Evolutionary conservation across 2,888 invertebrate genomes (phyloP), one percentile per base, ranked within the genome.

Genomic region (Acleris holmiana): DNA sequence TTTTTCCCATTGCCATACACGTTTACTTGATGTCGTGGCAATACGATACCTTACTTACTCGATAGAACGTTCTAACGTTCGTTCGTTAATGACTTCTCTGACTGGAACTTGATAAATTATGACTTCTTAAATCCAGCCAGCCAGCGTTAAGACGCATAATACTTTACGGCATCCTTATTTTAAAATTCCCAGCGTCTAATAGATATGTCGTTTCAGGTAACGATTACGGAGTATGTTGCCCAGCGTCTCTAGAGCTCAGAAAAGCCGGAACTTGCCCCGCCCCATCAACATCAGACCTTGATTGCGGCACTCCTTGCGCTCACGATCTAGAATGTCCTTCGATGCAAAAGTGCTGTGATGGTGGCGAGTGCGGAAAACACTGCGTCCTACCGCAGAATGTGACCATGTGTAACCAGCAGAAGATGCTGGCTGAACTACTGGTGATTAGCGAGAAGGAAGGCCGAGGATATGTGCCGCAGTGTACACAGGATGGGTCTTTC

Each of bases 221-320:
- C 77, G 97, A 97, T 78, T 97, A 97, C 77, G 97, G 97, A 0
- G 97, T 97, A 15, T 97, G 97, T 79, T 97, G 97, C 76, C 97
- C 97, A 51, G 96, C 96, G 4, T 96, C 95, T 0, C 78, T 96
- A 66, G 95, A 95, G 75, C 94, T 97, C 57, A 94, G 96, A 75
- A 96, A 97, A 80, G 95, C 96, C 0, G 97, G 97, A 1, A 93
- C 94, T 2, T 97, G 97, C 78, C 97, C 97, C 0, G 87, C 86
- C 0, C 85, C 88, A 25, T 82, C 89, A 0, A 83, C 89, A 17
- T 77, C 82, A 0, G 87, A 88, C 0, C 50, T 78, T 0, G 87
- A 92, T 58, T 96, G 96, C 72, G 95, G 96, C 0, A 91, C 94
- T 0, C 93, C 95, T 2, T 97, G 97, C 77, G 93, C 94, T 15